Conservation (phyloP, 2,888 invertebrate genomes). For the Xylota sylvarum region DNA sequence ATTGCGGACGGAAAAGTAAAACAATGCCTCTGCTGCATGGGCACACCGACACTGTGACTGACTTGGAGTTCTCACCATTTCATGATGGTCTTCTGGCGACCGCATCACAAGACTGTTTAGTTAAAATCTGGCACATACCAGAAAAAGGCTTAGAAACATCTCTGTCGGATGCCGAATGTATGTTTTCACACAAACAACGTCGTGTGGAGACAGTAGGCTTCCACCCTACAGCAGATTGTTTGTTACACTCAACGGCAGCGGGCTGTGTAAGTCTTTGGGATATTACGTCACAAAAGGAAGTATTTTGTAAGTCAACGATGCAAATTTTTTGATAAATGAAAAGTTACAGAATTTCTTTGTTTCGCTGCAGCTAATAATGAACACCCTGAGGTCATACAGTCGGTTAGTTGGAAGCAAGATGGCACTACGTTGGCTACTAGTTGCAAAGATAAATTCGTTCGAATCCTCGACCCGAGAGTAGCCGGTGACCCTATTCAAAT, state of each 20-base stretch:
- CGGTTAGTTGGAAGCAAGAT: slow-evolving; percentile 95
- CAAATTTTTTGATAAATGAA: neutral
- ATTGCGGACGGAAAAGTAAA: slow-evolving; percentile 95
- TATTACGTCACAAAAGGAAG: slow-evolving; percentile 92
- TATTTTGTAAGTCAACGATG: slow-evolving; percentile 87
- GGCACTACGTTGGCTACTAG: slow-evolving; percentile 92
- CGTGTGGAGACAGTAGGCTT: slow-evolving; percentile 96
- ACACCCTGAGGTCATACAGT: slow-evolving; percentile 95
- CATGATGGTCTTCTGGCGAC: slow-evolving; percentile 96
- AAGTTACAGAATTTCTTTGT: slow-evolving; percentile 13
- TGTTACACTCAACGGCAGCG: slow-evolving; percentile 94
- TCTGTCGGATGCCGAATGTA: slow-evolving; percentile 91
- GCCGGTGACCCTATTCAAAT: slow-evolving; percentile 87
- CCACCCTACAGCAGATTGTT: slow-evolving; percentile 95
- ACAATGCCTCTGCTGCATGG: slow-evolving; percentile 94
- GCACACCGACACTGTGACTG: slow-evolving; percentile 96
- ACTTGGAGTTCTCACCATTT: slow-evolving; percentile 98
- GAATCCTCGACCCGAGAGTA: slow-evolving; percentile 93
- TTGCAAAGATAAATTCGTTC: slow-evolving; percentile 95
- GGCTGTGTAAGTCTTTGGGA: slow-evolving; percentile 95
- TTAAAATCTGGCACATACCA: slow-evolving; percentile 96
- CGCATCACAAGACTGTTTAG: slow-evolving; percentile 94
- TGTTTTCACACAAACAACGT: slow-evolving; percentile 92
- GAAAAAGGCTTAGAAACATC: slow-evolving; percentile 92
- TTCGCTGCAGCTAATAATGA: slow-evolving; percentile 87